Evolutionary conservation across 1,140 invertebrate genomes (phyloP), one percentile per base, ranked within the genome.

Genomic region (Brachionus paranguensis): DNA sequence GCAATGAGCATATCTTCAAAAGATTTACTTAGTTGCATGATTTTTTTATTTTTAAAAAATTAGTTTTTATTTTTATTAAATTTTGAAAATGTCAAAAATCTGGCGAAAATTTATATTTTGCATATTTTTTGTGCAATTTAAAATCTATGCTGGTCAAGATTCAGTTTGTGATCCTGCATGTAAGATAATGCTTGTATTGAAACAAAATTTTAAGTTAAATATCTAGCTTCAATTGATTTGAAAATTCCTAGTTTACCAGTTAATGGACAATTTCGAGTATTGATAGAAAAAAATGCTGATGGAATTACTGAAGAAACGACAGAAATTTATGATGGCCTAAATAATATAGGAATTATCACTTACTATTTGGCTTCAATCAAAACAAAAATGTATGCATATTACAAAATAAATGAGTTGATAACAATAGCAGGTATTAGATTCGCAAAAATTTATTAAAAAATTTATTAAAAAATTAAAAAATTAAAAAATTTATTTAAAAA

Each of bases 251-350:
- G 12, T 43, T 12, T 81, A 43, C 53, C 53, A 5, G 78, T 45
- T 33, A n/a, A 45, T 33, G 37, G 37, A 20, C 2, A 37, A 68
- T 81, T 64, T 37, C 78, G 45, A 60, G 78, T 33, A 12, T 14
- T 64, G 11, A 65, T 81, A 10, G 78, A 81, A 68, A 81, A 81
- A 68, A 81, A 81, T 37, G 12, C 33, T 4, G 29, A 81, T 11
- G 50, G 20, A 24, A 41, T 43, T 8, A 81, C 78, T 24, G 53
- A 81, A 47, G 78, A 81, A 68, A 64, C 60, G 4, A 29, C 8
- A 14, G 78, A 81, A 81, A 29, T 29, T 45, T 81, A 64, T 33
- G 53, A 81, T 17, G 78, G 78, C 11, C 33, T 10, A 37, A 7
- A 47, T 1, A 68, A 81, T 24, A 8, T 64, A 43, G 78, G 53